Conservation (phyloP, 2,888 invertebrate species). For the Syrphus vitripennis region DNA sequence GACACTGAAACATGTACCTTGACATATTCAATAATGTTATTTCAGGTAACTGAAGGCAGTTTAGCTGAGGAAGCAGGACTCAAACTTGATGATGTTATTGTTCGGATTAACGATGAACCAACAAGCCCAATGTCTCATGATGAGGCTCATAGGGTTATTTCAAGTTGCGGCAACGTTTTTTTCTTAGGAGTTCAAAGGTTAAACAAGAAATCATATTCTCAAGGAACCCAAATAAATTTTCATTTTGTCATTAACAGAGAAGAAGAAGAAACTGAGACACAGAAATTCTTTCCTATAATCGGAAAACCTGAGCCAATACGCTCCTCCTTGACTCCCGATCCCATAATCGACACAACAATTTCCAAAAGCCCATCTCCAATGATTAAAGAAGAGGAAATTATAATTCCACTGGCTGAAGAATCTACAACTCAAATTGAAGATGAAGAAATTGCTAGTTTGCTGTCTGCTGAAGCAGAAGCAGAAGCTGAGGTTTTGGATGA, state of each 20-base stretch:
- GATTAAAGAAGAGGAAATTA: conserved; percentile 38
- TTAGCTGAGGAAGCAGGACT: conserved; percentile 92
- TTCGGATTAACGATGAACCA: conserved; percentile 87
- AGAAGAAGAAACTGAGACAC: conserved; percentile 73
- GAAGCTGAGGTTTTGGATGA: conserved; percentile 86
- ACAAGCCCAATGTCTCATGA: conserved; percentile 88
- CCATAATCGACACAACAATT: conserved; percentile 2
- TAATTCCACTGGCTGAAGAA: conserved; percentile 73
- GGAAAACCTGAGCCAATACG: neutral
- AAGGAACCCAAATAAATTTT: neutral
- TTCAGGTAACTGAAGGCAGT: conserved; percentile 90
- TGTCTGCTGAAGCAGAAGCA: conserved; percentile 84
- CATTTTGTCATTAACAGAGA: conserved; percentile 65
- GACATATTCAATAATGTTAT: neutral
- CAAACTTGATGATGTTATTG: conserved; percentile 91
- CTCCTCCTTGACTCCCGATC: conserved; percentile 29
- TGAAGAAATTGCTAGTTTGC: conserved; percentile 86
- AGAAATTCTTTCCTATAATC: conserved; percentile 74
- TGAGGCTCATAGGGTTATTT: conserved; percentile 88
- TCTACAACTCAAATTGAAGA: conserved; percentile 82
- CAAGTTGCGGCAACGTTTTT: conserved; percentile 87
- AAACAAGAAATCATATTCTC: neutral
- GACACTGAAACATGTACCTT: too few relatives aligned
- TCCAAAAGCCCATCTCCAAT: neutral
- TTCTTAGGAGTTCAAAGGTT: conserved; percentile 83